Evolutionary conservation across 2,797 vertebrate genomes (phyloP).

Genomic region (Percopsis omiscomaycus): DNA sequence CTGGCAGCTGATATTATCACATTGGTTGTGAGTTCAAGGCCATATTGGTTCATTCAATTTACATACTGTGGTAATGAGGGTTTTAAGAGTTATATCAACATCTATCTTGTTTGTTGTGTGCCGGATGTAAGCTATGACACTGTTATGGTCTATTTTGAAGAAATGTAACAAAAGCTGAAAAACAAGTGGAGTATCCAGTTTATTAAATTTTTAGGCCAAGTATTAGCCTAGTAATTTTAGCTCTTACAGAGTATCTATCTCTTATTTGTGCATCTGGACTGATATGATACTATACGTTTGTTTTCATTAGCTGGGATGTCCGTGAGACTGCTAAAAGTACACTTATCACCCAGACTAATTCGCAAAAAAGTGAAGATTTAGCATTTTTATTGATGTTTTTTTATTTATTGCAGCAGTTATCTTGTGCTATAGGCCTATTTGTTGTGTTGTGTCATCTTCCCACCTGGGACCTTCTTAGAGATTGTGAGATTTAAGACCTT

Average conservation of each 20-base stretch:
- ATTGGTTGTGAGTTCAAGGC: constrained; percentile 48
- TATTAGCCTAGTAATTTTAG: too few species aligned
- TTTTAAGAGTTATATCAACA: background rate
- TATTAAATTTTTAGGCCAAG: too few species aligned
- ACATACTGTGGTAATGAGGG: constrained; percentile 3
- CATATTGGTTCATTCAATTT: constrained; percentile 22
- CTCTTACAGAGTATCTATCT: constrained; percentile 30
- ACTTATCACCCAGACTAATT: too few species aligned
- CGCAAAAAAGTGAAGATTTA: constrained; percentile 18
- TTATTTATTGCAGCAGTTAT: constrained; percentile 28
- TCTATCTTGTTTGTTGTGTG: too few species aligned
- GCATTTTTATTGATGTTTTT: constrained; percentile 44
- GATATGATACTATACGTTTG: constrained; percentile 44
- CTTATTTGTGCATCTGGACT: constrained; percentile 39
- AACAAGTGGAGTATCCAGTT: background rate
- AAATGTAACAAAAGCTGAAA: background rate
- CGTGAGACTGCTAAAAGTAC: too few species aligned
- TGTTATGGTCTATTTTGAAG: too few species aligned
- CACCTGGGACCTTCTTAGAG: constrained; percentile 25
- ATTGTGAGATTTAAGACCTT: constrained; percentile 28
- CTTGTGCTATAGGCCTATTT: constrained; percentile 15
- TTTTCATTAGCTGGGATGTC: constrained; percentile 24
- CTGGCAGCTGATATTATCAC: constrained; percentile 34
- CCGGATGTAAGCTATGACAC: too few species aligned
- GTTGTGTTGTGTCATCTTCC: constrained; percentile 35